Evolutionary conservation across 92 coral and sea anemone species (phyloP), one percentile per base, ranked within the genome.

Genomic region (Siderastrea radians): DNA sequence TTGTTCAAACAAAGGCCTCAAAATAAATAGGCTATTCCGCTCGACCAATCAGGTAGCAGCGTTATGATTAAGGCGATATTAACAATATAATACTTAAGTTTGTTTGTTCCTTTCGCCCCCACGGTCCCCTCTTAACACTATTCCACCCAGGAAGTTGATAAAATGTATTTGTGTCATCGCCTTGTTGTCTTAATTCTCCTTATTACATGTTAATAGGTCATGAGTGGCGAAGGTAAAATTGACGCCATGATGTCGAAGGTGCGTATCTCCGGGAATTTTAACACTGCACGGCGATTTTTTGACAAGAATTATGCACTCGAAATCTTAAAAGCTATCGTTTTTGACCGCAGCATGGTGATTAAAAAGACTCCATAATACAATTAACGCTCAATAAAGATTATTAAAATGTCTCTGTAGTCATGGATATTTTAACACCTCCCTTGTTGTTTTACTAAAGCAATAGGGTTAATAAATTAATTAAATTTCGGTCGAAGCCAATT

Each of bases 11-110:
- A 97, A 97, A 90, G 91, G 94, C 78, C 82, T 68, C 73, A 82
- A 95, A 94, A 97, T 94, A 92, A 94, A 93, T 95, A 93, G 91
- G 91, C 89, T 84, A 88, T 94, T 94, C 78, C 75, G 65, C 49
- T 84, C 85, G 59, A 71, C 98, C 98, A 95, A 95, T 95, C 96
- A 95, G 88, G 46, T 80, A 10, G 63, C 89, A 73, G 87, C 90
- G 49, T 85, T 76, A 74, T 90, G 93, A 93, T 95, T 95, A 91
- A 90, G 84, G 84, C 85, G 95, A 91, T 92, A 83, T 92, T 95
- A 83, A 91, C 90, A 82, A 93, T 91, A 89, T 92, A 89, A 91
- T 93, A 74, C 88, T 91, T 76, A 82, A 84, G 95, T 89, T 84
- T 92, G 93, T 85, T 89, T 75, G 93, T 68, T 79, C 83, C 84